Evolutionary conservation across 2,113 vertebrate species (phyloP), one percentile per base, ranked within the genome.

Genomic region (Sylvietta virens): DNA sequence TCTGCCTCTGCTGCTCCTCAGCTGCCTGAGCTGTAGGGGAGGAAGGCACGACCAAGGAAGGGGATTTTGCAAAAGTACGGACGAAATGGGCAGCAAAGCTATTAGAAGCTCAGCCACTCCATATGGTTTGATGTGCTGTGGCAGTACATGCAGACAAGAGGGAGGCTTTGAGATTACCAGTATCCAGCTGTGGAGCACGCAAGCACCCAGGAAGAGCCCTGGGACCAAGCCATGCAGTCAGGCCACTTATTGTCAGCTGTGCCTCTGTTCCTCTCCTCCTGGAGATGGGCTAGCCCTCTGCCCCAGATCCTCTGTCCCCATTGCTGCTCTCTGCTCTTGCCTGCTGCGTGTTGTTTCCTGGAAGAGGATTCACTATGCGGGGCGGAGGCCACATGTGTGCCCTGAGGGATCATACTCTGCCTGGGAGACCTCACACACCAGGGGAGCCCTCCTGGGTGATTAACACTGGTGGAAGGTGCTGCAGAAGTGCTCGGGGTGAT

Each of bases 401-500:
- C 81, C 50, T 20, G 39, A 47, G 42, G 77, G 33, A 21, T 84
- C 45, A 30, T 70, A 24, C 53, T 87, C 61, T 69, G 66, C 74
- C 71, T 37, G 24, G 42, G 64, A 94, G 72, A 86, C 28, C 65
- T 93, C 60, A 67, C 67, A 11, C 10, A 39, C 31, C 44, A 60
- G 86, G 47, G 42, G 54, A 84, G 61, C 64, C 6, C 0, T 2
- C 61, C 82, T 28, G 30, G 77, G 86, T 60, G 94, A 79, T 80
- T 58, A 94, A 35, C 20, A 53, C 88, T 17, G 57, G 48, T 35
- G 33, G 56, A 92, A 92, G 86, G 81, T 90, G 47, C 76, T 69
- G 81, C 79, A 65, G 79, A 73, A 88, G 92, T 17, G 88, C 90
- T 94, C 9, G 14, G 57, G 70, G 21, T 80, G 85, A 33, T 84